These are phyloP conservation scores for Lepidurus packardi DNA, from an alignment of 1,140 invertebrate species.

Conservation along the genomic window DNA sequence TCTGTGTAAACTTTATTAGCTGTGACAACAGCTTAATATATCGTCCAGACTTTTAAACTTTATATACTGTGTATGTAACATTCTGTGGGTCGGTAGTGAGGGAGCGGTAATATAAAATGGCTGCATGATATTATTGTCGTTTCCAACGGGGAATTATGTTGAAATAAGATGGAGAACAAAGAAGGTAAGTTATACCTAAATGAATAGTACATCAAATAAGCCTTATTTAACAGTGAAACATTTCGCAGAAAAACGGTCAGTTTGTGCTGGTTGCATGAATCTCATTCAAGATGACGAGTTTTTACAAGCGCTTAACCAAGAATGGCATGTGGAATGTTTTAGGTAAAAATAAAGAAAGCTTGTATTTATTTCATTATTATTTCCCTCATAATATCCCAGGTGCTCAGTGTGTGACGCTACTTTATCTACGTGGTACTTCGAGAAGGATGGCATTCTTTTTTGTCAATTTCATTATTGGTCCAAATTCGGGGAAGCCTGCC, in stretches of 20 bases:
- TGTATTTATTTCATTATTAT: constrained; percentile 23
- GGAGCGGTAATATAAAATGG: background rate
- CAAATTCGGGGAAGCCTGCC: constrained; percentile 80
- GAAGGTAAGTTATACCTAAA: background rate
- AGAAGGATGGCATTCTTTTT: constrained; percentile 81
- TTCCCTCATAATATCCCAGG: constrained; percentile 48
- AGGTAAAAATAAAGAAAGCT: constrained; percentile 50
- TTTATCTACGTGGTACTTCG: constrained; percentile 87
- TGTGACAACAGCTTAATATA: too few species aligned
- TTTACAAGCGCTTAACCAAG: constrained; percentile 69
- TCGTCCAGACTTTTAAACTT: too few species aligned
- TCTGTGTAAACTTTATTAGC: background rate
- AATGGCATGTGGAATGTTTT: constrained; percentile 84
- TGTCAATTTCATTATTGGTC: constrained; percentile 84
- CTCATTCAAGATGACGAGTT: constrained; percentile 66
- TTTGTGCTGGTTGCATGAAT: constrained; percentile 68
- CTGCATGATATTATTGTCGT: background rate
- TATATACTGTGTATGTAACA: background rate
- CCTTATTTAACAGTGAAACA: background rate
- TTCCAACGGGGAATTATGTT: background rate
- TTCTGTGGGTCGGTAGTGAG: background rate
- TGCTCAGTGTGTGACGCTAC: constrained; percentile 78
- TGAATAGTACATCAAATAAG: background rate
- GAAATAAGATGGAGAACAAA: background rate
- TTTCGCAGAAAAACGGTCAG: constrained; percentile 24